phyloP scores from a whole-genome alignment of 1,140 invertebrate genomes.

The Helicoverpa zea region DNA sequence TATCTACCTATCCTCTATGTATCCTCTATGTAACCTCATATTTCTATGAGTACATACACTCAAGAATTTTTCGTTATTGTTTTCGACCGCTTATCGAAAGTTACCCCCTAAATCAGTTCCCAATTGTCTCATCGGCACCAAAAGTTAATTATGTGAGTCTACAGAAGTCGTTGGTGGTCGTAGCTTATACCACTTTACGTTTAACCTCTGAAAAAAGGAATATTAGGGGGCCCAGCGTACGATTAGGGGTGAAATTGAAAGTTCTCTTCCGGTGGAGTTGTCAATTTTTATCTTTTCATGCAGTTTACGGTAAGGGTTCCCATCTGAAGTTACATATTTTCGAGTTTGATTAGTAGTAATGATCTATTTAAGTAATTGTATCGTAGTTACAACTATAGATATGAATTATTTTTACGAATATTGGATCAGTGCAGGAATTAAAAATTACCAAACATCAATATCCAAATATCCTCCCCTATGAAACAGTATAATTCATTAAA shows the following conservation, averaged over 20 bases:
- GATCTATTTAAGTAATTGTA: too few species aligned
- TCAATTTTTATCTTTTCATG: constrained; percentile 23
- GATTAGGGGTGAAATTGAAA: constrained; percentile 32
- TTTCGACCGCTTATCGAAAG: constrained; percentile 50
- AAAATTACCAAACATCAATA: too few species aligned
- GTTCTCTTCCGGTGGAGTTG: constrained; percentile 3
- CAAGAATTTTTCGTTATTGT: constrained; percentile 58
- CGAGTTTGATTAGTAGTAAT: neutral
- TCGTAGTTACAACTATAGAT: too few species aligned
- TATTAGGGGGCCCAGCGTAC: constrained; percentile 37
- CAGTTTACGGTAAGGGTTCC: neutral
- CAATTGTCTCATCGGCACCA: constrained; percentile 65
- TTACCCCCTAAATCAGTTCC: constrained; percentile 62
- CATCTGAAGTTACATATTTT: neutral
- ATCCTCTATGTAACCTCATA: neutral
- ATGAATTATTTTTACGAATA: too few species aligned
- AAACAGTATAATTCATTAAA: too few species aligned
- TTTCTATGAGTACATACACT: neutral
- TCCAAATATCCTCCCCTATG: too few species aligned
- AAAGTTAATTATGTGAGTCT: constrained; percentile 53
- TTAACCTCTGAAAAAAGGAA: constrained; percentile 44
- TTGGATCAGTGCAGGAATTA: too few species aligned
- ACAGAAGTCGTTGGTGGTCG: constrained; percentile 40
- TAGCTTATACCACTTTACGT: constrained; percentile 41
- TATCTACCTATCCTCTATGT: neutral